These are phyloP conservation scores for Megaceryle maxima DNA, from an alignment of 2,113 vertebrate genomes.

Conservation along the genomic window DNA sequence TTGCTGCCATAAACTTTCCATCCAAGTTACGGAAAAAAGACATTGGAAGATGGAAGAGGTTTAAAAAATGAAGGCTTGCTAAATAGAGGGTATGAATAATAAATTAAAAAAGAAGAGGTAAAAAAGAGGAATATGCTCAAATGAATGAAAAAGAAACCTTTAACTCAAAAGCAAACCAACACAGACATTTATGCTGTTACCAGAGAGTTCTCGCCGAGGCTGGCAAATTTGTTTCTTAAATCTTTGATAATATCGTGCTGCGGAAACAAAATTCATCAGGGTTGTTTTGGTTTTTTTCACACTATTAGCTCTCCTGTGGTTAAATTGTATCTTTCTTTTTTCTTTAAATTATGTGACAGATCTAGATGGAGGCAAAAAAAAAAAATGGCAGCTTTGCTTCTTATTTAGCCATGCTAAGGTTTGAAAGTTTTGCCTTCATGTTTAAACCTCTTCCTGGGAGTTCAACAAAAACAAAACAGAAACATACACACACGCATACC, in stretches of 20 bases:
- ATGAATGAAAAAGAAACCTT: conserved; percentile 77
- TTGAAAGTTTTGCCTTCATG: conserved; percentile 79
- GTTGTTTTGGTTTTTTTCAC: conserved; percentile 73
- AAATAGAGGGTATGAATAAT: conserved; percentile 74
- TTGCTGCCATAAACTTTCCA: conserved; percentile 83
- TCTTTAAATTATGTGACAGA: conserved; percentile 72
- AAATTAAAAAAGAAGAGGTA: conserved; percentile 67
- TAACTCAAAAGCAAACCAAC: conserved; percentile 79
- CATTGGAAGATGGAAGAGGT: conserved; percentile 82
- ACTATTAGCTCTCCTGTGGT: conserved; percentile 70
- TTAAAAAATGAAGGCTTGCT: conserved; percentile 84
- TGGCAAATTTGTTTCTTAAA: conserved; percentile 85
- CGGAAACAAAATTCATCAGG: conserved; percentile 83
- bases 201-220: conserved; percentile 82
- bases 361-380: conserved; percentile 74
- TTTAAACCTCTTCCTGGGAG: conserved; percentile 83
- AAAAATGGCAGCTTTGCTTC: conserved; percentile 69
- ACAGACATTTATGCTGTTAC: conserved; percentile 84
- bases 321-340: conserved; percentile 68
- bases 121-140: conserved; percentile 71
- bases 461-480: conserved; percentile 68
- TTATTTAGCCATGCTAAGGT: conserved; percentile 71
- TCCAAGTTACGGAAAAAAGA: conserved; percentile 75
- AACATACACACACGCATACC: conserved; percentile 12
- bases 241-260: conserved; percentile 85